Conservation (phyloP, 1,140 invertebrate species). For the Solenopsis fugax region DNA sequence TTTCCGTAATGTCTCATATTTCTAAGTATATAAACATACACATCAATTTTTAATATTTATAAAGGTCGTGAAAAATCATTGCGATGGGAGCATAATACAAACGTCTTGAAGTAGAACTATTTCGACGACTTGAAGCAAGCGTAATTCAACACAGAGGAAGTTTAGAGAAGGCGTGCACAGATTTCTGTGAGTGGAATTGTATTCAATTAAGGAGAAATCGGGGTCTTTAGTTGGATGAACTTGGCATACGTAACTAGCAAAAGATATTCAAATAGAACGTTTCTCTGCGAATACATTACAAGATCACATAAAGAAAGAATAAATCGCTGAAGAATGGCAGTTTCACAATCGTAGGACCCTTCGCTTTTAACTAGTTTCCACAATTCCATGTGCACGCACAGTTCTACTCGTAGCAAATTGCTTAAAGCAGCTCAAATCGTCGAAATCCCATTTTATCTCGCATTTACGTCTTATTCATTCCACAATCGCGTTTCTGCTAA, state of each 20-base stretch:
- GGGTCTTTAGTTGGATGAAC: constrained; percentile 34
- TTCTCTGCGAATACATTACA: background rate
- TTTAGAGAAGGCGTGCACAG: constrained; percentile 24
- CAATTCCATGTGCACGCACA: background rate
- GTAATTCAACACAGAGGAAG: constrained; percentile 32
- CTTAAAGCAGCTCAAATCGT: background rate
- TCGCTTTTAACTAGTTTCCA: constrained; percentile 14
- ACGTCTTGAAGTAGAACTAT: background rate
- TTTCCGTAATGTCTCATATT: background rate
- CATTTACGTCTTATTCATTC: background rate
- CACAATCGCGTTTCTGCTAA: background rate
- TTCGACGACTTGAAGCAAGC: constrained; percentile 8
- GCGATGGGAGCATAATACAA: constrained; percentile 5
- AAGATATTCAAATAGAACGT: constrained; percentile 49
- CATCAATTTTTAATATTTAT: background rate
- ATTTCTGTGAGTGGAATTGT: constrained; percentile 38
- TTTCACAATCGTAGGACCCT: background rate
- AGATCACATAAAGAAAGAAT: constrained; percentile 9
- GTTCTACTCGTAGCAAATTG: background rate
- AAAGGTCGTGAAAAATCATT: background rate
- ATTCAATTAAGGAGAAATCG: constrained; percentile 55
- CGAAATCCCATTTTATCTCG: background rate
- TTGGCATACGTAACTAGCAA: constrained; percentile 23
- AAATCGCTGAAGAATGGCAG: constrained; percentile 7
- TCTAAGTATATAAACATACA: background rate